phyloP scores from a whole-genome alignment of 1,140 invertebrate species.

The Drosophila bifasciata region DNA sequence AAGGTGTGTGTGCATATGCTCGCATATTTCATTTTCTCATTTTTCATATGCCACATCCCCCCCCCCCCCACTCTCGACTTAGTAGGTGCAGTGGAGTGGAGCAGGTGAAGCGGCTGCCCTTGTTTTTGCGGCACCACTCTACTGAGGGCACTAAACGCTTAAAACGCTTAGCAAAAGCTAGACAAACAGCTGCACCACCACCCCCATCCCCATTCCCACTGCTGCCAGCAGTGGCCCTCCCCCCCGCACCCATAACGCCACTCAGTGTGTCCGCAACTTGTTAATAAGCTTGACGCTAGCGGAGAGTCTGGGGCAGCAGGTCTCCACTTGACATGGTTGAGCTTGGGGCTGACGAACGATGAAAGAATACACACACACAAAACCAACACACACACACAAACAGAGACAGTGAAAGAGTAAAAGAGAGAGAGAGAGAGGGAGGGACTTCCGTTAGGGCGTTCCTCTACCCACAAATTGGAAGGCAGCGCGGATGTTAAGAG shows the following conservation, averaged over 20 bases:
- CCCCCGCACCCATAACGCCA: neutral
- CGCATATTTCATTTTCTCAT: too few relatives aligned
- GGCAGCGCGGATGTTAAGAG: neutral
- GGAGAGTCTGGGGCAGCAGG: conserved; percentile 39
- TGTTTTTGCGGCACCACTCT: conserved; percentile 39
- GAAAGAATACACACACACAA: too few relatives aligned
- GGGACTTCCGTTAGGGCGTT: conserved; percentile 49
- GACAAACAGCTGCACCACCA: too few relatives aligned
- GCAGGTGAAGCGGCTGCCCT: conserved; percentile 6
- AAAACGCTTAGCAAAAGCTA: conserved; percentile 36
- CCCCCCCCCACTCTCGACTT: neutral
- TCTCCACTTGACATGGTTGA: conserved; percentile 68
- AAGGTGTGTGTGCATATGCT: too few relatives aligned
- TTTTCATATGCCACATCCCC: too few relatives aligned
- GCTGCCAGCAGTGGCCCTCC: neutral
- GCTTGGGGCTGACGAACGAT: conserved; percentile 28
- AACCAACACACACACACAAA: neutral
- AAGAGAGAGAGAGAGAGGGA: neutral
- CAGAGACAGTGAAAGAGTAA: conserved; percentile 1
- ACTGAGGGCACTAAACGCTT: conserved; percentile 62
- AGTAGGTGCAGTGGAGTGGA: neutral
- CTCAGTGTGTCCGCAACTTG: conserved; percentile 31
- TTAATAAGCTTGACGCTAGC: conserved; percentile 62
- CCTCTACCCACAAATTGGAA: conserved; percentile 30
- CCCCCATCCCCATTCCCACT: neutral